These are phyloP conservation scores for Macrobrachium nipponense DNA, from an alignment of 1,140 invertebrate genomes.

Conservation along the genomic window DNA sequence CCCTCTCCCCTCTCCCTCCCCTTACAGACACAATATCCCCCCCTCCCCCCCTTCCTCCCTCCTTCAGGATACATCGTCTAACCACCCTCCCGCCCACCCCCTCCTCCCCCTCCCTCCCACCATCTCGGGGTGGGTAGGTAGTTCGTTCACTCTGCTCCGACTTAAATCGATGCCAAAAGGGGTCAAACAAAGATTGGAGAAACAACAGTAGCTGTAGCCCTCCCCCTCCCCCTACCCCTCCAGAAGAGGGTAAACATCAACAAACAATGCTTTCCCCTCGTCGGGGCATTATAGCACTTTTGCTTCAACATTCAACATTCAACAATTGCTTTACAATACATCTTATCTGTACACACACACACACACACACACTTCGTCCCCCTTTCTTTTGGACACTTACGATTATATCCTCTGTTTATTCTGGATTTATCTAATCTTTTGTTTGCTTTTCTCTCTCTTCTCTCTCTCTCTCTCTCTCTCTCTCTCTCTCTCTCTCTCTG, in stretches of 20 bases:
- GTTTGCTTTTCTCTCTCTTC: slow-evolving; percentile 1
- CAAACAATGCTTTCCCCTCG: no score
- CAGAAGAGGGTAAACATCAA: no score
- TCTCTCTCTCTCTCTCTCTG: slow-evolving; percentile 12
- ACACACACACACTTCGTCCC: neutral
- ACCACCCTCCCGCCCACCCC: no score
- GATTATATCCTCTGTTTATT: no score
- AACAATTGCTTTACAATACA: neutral
- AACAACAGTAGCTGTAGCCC: neutral
- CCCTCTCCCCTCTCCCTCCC: neutral
- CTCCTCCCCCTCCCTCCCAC: no score
- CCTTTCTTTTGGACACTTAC: no score
- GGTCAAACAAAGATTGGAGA: no score
- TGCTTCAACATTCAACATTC: no score
- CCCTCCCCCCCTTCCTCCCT: neutral
- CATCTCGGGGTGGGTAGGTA: no score
- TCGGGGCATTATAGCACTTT: no score
- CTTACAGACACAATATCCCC: neutral
- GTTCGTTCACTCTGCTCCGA: no score
- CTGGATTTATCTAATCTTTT: neutral
- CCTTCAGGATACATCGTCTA: neutral
- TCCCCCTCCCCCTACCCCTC: neutral
- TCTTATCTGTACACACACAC: neutral
- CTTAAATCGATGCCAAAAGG: no score
- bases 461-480: neutral